These are phyloP conservation scores for Scylla paramamosain DNA, from an alignment of 1,140 invertebrate genomes.

Conservation along the genomic window DNA sequence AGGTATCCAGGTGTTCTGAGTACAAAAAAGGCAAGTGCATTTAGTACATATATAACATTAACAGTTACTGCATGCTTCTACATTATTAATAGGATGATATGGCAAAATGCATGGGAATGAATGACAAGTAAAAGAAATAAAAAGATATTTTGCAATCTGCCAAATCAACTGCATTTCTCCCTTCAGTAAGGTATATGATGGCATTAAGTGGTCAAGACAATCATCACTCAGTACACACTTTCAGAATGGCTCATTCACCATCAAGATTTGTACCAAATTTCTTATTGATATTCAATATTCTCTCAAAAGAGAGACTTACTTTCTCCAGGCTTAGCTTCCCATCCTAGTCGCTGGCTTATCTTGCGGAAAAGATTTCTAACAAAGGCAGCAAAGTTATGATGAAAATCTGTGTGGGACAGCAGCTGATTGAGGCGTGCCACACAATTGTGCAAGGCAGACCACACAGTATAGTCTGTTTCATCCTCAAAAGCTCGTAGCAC, in stretches of 20 bases:
- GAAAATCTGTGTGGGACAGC: constrained; percentile 80
- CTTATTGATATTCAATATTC: too few species aligned
- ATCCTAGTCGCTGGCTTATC: constrained; percentile 80
- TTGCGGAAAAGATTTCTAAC: constrained; percentile 79
- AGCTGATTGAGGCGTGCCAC: constrained; percentile 79
- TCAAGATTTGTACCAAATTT: too few species aligned
- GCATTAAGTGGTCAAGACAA: too few species aligned
- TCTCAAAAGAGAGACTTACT: constrained; percentile 76
- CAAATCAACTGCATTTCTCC: too few species aligned
- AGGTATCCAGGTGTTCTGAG: constrained; percentile 88
- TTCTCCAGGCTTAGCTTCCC: constrained; percentile 80
- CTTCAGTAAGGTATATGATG: too few species aligned
- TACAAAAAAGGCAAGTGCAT: constrained; percentile 55
- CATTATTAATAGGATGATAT: too few species aligned
- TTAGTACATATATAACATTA: neutral
- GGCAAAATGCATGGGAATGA: too few species aligned
- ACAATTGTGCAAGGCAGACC: constrained; percentile 80
- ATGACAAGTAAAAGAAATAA: too few species aligned
- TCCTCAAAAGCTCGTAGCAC: constrained; percentile 80
- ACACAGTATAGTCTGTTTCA: constrained; percentile 81
- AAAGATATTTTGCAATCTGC: too few species aligned
- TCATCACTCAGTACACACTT: too few species aligned
- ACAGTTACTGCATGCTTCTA: too few species aligned
- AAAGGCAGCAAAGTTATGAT: constrained; percentile 79
- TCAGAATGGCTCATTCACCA: too few species aligned